Percentiles rank a stretch among this genome's conserved stretches.
phyloP scores from a whole-genome alignment of 1,140 invertebrate species.

The Achatina immaculata region DNA sequence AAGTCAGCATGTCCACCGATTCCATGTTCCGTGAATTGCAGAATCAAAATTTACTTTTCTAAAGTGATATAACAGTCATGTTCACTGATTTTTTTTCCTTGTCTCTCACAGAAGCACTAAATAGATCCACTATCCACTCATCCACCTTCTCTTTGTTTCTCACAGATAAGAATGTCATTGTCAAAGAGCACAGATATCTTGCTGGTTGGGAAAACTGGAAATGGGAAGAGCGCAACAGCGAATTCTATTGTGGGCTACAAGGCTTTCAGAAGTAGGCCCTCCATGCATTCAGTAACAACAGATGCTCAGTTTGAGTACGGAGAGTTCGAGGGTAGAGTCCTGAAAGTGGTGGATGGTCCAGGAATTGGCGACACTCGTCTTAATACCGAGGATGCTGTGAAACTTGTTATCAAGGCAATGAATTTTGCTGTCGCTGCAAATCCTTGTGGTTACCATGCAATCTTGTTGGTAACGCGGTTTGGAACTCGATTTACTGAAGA shows the following conservation, averaged over 20 bases:
- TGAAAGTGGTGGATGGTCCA: slow-evolving; percentile 28
- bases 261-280: neutral
- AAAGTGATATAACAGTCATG: too few relatives aligned
- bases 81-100: too few relatives aligned
- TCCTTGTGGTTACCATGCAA: slow-evolving; percentile 1
- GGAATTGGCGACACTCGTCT: slow-evolving; percentile 13
- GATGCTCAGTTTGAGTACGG: neutral
- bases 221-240: slow-evolving; percentile 26
- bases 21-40: too few relatives aligned
- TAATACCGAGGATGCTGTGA: neutral
- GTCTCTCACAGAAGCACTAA: too few relatives aligned
- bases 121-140: too few relatives aligned
- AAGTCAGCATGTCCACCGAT: too few relatives aligned
- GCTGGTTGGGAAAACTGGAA: slow-evolving; percentile 25
- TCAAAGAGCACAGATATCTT: too few relatives aligned
- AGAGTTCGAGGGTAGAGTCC: neutral
- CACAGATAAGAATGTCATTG: too few relatives aligned
- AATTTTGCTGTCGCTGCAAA: neutral
- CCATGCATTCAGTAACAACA: neutral
- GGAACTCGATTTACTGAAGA: neutral
- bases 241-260: slow-evolving; percentile 20
- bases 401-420: neutral
- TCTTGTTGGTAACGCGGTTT: neutral
- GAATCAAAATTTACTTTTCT: too few relatives aligned
- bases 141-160: too few relatives aligned